Evolutionary conservation across 1,140 invertebrate genomes (phyloP).

Genomic region (Hypsibius dujardini): DNA sequence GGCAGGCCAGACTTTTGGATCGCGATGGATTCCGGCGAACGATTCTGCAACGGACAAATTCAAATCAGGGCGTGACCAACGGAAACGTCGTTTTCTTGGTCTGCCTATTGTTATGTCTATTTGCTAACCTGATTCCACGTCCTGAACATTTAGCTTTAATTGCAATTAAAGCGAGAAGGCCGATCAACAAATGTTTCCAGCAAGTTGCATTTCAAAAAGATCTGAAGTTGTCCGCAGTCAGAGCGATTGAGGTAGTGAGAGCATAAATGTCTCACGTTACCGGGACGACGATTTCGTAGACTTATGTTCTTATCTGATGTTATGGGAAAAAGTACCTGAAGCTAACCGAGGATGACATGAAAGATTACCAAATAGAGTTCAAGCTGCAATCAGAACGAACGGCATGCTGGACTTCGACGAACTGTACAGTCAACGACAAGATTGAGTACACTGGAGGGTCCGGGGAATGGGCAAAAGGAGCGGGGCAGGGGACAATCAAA

Average conservation of each 20-base stretch:
- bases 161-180: too few species aligned
- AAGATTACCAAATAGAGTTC: constrained; percentile 7
- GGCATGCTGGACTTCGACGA: constrained; percentile 4
- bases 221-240: too few species aligned
- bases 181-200: too few species aligned
- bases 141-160: not conserved
- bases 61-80: not conserved
- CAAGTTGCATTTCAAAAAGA: too few species aligned
- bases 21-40: not conserved
- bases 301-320: too few species aligned
- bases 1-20: constrained; percentile 10
- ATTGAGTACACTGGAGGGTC: too few species aligned
- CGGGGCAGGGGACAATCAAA: too few species aligned
- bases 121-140: constrained; percentile 10
- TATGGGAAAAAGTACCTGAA: not conserved
- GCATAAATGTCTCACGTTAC: too few species aligned
- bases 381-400: constrained; percentile 1
- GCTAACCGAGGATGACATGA: not conserved
- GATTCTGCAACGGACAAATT: not conserved
- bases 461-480: too few species aligned
- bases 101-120: not conserved
- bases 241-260: too few species aligned
- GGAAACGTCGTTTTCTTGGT: not conserved
- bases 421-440: not conserved
- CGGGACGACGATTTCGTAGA: too few species aligned